These are phyloP conservation scores for Aphis craccivora DNA, from an alignment of 1,140 invertebrate species.

Conservation along the genomic window DNA sequence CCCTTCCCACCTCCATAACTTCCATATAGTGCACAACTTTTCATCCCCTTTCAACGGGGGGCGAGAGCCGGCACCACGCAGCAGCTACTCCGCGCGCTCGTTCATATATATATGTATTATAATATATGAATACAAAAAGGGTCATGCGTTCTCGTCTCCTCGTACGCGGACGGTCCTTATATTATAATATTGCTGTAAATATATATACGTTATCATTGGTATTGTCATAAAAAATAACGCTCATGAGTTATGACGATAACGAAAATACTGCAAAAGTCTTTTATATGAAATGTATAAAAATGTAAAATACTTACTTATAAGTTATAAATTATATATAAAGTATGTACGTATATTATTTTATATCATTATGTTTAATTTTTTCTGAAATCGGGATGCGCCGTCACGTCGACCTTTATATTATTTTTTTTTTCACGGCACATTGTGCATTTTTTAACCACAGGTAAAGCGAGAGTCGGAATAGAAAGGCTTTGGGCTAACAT, in stretches of 20 bases:
- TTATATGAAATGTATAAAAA: background rate
- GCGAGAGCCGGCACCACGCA: background rate
- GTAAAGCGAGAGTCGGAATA: background rate
- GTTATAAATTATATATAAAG: background rate
- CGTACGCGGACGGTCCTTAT: background rate
- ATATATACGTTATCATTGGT: background rate
- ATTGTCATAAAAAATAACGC: background rate
- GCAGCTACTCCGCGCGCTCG: background rate
- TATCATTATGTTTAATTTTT: background rate
- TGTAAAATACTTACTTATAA: background rate
- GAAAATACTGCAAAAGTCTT: background rate
- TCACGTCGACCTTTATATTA: slow-evolving; percentile 14
- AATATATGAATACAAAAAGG: background rate
- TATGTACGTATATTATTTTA: background rate
- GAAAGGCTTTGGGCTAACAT: background rate
- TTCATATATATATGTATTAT: background rate
- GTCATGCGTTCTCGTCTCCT: background rate
- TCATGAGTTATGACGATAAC: background rate
- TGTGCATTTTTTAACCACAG: background rate
- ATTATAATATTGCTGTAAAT: background rate
- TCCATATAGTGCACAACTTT: background rate
- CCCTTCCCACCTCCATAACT: background rate
- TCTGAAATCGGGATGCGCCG: slow-evolving; percentile 6
- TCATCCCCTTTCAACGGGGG: background rate
- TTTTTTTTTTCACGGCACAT: background rate